Conservation (phyloP, 2,113 vertebrate species). For the Scalopus aquaticus region DNA sequence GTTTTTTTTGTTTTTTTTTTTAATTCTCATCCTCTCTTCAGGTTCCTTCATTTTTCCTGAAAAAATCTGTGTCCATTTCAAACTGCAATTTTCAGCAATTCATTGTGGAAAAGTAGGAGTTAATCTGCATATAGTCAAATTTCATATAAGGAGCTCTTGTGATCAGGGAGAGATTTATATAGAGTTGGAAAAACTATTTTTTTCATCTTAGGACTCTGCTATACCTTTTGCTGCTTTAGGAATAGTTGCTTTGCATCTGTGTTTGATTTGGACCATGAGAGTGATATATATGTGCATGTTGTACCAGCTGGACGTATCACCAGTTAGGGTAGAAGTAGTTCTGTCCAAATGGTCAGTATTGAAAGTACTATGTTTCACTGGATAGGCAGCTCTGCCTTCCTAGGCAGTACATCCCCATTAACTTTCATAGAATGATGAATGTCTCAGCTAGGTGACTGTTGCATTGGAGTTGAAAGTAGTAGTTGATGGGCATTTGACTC, state of each 20-base stretch:
- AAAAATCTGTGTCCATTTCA: not conserved
- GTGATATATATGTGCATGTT: not conserved
- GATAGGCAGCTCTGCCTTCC: not conserved
- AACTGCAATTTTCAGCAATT: not conserved
- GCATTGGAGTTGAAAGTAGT: not conserved
- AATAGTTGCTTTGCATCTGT: not conserved
- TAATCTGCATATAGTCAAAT: constrained; percentile 11
- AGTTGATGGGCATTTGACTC: no score
- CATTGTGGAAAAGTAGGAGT: not conserved
- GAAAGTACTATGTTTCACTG: not conserved
- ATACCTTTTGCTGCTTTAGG: not conserved
- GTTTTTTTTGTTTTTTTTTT: constrained; percentile 13
- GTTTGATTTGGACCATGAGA: not conserved
- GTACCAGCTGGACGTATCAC: no score
- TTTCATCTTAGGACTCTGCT: not conserved
- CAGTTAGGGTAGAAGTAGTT: not conserved
- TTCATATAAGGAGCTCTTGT: constrained; percentile 3
- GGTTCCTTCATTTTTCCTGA: not conserved
- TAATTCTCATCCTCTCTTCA: no score
- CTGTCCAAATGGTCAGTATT: not conserved
- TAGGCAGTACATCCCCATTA: not conserved
- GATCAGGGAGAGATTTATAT: not conserved
- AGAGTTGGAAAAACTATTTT: constrained; percentile 14
- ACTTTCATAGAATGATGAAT: not conserved
- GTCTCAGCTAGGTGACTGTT: not conserved